phyloP scores from a whole-genome alignment of 2,113 vertebrate genomes.

The Calyptomena viridis region DNA sequence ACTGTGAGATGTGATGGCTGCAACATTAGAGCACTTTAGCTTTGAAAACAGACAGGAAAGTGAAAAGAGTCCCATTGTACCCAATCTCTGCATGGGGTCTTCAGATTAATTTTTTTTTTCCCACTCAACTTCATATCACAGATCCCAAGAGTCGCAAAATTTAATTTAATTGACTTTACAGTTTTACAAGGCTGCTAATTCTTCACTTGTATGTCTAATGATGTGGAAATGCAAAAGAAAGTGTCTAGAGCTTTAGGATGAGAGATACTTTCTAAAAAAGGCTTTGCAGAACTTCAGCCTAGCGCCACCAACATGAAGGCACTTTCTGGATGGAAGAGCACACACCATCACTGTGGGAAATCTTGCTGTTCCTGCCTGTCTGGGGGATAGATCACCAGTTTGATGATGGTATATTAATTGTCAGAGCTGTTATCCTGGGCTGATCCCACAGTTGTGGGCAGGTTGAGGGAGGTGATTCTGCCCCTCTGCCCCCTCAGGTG shows the following conservation, averaged over 20 bases:
- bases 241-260: neutral
- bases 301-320: neutral
- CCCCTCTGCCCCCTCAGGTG: neutral
- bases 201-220: neutral
- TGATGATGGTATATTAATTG: neutral
- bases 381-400: neutral
- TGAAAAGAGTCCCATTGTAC: neutral
- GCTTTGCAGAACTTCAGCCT: neutral
- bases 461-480: neutral
- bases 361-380: neutral
- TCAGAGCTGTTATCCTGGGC: neutral
- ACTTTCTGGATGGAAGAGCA: neutral
- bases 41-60: neutral
- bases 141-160: neutral
- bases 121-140: neutral
- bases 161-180: neutral
- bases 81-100: neutral
- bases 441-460: too few relatives aligned
- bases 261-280: neutral
- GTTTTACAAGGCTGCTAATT: neutral
- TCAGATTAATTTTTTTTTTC: neutral
- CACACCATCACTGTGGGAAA: neutral
- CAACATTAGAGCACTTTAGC: neutral
- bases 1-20: neutral
- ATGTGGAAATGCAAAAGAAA: neutral